These are phyloP conservation scores for Machimus rusticus DNA, from an alignment of 2,888 invertebrate species.

Conservation along the genomic window DNA sequence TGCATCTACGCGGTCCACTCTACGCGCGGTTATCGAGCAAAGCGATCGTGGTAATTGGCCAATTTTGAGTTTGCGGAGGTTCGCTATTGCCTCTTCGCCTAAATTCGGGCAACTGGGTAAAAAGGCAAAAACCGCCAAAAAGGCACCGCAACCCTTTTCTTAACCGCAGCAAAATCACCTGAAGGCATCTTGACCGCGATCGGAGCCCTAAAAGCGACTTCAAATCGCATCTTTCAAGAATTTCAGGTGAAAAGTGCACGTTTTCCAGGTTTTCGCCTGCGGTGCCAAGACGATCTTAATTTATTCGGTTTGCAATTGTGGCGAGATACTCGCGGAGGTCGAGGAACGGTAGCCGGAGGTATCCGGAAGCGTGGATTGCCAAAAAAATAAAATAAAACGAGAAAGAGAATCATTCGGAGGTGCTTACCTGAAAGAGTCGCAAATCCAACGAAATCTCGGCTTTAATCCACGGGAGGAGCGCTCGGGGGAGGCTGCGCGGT, in stretches of 20 bases:
- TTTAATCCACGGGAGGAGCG: background rate
- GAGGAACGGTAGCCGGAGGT: background rate
- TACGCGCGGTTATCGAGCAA: background rate
- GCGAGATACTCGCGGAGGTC: background rate
- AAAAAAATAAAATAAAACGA: background rate
- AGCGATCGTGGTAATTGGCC: background rate
- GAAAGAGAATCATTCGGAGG: background rate
- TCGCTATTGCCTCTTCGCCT: background rate
- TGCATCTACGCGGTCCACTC: background rate
- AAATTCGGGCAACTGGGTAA: background rate
- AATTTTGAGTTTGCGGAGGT: background rate
- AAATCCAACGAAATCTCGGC: background rate
- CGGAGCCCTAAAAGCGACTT: background rate
- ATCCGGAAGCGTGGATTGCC: background rate
- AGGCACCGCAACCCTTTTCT: background rate
- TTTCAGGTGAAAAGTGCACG: background rate
- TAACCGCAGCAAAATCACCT: background rate
- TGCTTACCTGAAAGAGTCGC: background rate
- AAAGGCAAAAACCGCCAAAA: background rate
- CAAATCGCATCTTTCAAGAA: background rate
- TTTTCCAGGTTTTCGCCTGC: slow-evolving; percentile 1
- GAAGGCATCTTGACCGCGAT: background rate
- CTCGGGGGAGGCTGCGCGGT: background rate
- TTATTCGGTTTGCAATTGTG: background rate
- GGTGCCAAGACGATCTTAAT: background rate